A percentile compares a stretch with the other conserved stretches of the same genome.
These are phyloP conservation scores for Thunnus maccoyii DNA, from an alignment of 2,113 vertebrate genomes.

Conservation along the genomic window DNA sequence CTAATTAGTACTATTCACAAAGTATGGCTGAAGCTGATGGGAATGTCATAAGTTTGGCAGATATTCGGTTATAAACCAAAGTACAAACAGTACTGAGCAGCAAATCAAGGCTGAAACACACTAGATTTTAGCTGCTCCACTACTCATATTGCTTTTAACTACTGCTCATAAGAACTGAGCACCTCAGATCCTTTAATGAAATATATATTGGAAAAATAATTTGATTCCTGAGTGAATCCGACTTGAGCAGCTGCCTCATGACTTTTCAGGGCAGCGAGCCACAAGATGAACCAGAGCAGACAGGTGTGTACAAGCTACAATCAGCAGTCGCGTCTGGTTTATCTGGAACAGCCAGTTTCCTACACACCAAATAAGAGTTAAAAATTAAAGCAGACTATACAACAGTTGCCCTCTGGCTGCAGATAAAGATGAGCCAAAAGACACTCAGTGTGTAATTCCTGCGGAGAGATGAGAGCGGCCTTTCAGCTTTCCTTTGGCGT, in stretches of 20 bases:
- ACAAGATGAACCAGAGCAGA: not conserved
- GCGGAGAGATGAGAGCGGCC: not conserved
- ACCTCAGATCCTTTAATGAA: not conserved
- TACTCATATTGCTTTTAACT: not conserved
- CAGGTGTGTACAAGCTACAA: not conserved
- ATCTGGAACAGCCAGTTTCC: constrained; percentile 27
- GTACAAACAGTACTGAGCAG: no score
- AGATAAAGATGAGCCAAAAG: constrained; percentile 26
- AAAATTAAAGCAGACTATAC: constrained; percentile 50
- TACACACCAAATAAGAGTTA: not conserved
- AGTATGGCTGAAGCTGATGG: no score
- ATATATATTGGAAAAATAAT: not conserved
- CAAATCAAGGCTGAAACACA: not conserved
- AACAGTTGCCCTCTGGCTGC: constrained; percentile 32
- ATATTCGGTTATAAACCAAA: no score
- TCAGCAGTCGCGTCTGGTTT: not conserved
- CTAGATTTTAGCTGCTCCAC: not conserved
- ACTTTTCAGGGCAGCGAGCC: not conserved
- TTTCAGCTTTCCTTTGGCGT: not conserved
- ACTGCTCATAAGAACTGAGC: not conserved
- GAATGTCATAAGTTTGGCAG: no score
- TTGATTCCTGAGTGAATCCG: not conserved
- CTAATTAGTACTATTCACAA: no score
- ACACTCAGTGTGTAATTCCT: not conserved
- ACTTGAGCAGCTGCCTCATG: not conserved